These are phyloP conservation scores for Lordiphosa collinella DNA, from an alignment of 1,140 invertebrate species.

Conservation along the genomic window DNA sequence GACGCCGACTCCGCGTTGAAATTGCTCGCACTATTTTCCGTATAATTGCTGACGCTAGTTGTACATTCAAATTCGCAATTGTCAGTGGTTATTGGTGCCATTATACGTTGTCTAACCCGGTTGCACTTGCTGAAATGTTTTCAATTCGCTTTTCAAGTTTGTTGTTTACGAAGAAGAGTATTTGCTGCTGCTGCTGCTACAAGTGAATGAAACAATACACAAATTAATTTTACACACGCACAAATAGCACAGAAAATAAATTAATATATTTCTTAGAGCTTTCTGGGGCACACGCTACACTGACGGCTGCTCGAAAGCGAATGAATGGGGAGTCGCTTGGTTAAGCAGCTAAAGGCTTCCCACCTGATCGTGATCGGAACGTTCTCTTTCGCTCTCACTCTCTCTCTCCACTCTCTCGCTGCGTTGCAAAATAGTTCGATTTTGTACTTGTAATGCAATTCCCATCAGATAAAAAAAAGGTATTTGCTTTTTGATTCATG, in stretches of 20 bases:
- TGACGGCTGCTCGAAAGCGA: slow-evolving; percentile 74
- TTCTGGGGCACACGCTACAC: slow-evolving; percentile 66
- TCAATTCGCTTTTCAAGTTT: slow-evolving; percentile 9
- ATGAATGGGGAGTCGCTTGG: slow-evolving; percentile 31
- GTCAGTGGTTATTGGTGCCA: slow-evolving; percentile 79
- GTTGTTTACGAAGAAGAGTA: not conserved
- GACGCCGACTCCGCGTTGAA: not conserved
- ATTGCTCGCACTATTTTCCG: slow-evolving; percentile 18
- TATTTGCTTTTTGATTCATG: too few species aligned
- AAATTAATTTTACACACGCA: slow-evolving; percentile 5
- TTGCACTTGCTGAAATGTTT: slow-evolving; percentile 62
- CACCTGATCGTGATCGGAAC: slow-evolving; percentile 7
- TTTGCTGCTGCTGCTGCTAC: slow-evolving; percentile 15
- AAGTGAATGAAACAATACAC: slow-evolving; percentile 20
- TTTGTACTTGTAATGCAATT: too few species aligned
- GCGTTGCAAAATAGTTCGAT: too few species aligned
- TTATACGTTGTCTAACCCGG: slow-evolving; percentile 70
- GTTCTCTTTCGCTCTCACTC: slow-evolving; percentile 2
- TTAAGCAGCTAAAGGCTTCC: slow-evolving; percentile 17
- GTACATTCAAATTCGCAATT: slow-evolving; percentile 79
- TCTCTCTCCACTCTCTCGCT: not conserved
- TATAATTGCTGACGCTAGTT: slow-evolving; percentile 55
- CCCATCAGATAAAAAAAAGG: too few species aligned
- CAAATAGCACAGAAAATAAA: slow-evolving; percentile 13
- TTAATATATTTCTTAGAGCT: slow-evolving; percentile 39